Base-by-base conservation (phyloP, 2,113 vertebrate species). In the Mus pahari region DNA sequence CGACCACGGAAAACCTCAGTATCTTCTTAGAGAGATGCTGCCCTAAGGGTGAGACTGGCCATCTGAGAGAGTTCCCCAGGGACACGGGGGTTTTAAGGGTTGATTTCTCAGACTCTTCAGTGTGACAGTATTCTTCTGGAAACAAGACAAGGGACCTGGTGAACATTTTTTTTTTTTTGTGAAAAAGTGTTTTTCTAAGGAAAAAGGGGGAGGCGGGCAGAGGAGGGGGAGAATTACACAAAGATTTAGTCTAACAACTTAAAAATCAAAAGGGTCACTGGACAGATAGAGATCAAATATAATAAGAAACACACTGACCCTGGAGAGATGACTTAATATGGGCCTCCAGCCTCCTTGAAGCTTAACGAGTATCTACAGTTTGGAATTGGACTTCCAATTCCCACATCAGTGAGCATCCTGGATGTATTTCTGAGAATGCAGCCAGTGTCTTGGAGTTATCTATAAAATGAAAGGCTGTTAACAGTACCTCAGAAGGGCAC, bases 231-330 rank as follows among this genome's bases (percentile, higher is more conserved):
- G 97, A 96, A 98, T 98, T 98, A 98, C 94, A 97, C 97, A 98
- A 98, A 98, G 98, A 98, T 98, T 98, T 98, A 97, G 98, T 98
- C 98, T 98, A 98, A 98, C 42, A 28, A 87, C 74, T n/a, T 96
- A 96, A 98, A 98, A 98, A 98, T 98, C 98, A 98, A 98, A 98
- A 98, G 97, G 97, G 93, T 98, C 92, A 88, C 96, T 95, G 98
- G 97, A 98, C 97, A 98, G 97, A 98, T 98, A 97, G 97, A 93
- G 98, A 98, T 97, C 97, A 4, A 88, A 92, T 73, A 71, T 98
- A 98, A 98, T 97, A 95, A 97, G 96, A 98, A 98, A 98, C 98
- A 98, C 95, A 96, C 97, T 75, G 94, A 95, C 98, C 94, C 95
- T 10, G 36, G 94, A 90, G 95, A 98, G 97, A 97, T 98, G 98